phyloP scores from a whole-genome alignment of 2,888 invertebrate species.

The Xestia c-nigrum region DNA sequence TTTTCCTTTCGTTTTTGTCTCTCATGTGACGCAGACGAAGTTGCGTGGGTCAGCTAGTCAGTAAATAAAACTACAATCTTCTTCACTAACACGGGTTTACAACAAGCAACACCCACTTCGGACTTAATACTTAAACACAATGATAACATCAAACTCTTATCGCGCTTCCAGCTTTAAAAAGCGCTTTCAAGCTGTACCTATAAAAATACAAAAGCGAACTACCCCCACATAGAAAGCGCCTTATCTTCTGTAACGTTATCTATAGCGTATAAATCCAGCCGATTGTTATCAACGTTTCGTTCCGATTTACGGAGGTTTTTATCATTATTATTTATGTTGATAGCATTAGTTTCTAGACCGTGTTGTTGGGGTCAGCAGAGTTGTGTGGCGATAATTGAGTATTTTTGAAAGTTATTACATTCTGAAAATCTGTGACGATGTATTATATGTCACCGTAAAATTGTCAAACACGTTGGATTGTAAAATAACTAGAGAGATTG shows the following conservation, averaged over 20 bases:
- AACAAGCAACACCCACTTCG: conserved; percentile 16
- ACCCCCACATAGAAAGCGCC: conserved; percentile 44
- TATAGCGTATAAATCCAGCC: conserved; percentile 59
- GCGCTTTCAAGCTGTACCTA: conserved; percentile 52
- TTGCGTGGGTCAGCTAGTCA: too few species aligned
- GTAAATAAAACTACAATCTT: neutral
- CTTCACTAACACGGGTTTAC: neutral
- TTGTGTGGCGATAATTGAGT: conserved; percentile 3
- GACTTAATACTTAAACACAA: conserved; percentile 26
- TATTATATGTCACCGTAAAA: too few species aligned
- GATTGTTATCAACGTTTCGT: conserved; percentile 58
- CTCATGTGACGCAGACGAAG: too few species aligned
- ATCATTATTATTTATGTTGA: conserved; percentile 66
- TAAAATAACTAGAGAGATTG: too few species aligned
- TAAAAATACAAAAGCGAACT: conserved; percentile 56
- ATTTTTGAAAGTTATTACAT: neutral
- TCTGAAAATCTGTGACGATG: neutral
- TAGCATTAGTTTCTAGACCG: conserved; percentile 51
- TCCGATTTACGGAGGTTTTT: conserved; percentile 62
- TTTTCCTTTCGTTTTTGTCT: too few species aligned
- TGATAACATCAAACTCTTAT: conserved; percentile 46
- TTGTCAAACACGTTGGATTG: too few species aligned
- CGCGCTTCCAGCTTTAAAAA: conserved; percentile 51
- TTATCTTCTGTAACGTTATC: conserved; percentile 57
- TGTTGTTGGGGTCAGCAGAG: conserved; percentile 15